Evolutionary conservation across 2,113 vertebrate genomes (phyloP).

Genomic region (Kryptolebias marmoratus): DNA sequence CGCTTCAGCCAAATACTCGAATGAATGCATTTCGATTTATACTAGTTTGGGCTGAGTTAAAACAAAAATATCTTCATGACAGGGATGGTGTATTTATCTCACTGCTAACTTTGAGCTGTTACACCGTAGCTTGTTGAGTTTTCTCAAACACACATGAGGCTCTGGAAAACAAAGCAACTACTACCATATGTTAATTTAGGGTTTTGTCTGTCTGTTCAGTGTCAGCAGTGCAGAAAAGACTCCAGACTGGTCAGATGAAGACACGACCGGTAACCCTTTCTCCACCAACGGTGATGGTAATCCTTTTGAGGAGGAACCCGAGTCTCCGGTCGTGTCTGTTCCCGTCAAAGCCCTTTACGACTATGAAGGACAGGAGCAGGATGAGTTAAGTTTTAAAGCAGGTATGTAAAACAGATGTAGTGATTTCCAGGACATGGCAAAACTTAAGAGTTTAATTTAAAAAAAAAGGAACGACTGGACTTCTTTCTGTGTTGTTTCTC

Average conservation of each 20-base stretch:
- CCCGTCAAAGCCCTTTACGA: slow-evolving; percentile 93
- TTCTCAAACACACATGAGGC: slow-evolving; percentile 2
- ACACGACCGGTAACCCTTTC: slow-evolving; percentile 89
- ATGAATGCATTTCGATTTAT: slow-evolving; percentile 24
- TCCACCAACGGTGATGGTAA: slow-evolving; percentile 90
- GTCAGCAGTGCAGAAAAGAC: slow-evolving; percentile 89
- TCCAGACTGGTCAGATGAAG: slow-evolving; percentile 93
- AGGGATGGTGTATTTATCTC: slow-evolving; percentile 10
- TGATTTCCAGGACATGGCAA: no score
- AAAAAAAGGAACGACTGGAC: no score
- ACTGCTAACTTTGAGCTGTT: slow-evolving; percentile 19
- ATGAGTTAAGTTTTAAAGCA: slow-evolving; percentile 96
- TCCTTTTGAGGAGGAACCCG: slow-evolving; percentile 91
- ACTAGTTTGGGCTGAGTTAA: slow-evolving; percentile 6
- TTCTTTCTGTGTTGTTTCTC: no score
- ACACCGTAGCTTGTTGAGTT: slow-evolving; percentile 33
- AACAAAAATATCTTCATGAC: slow-evolving; percentile 12
- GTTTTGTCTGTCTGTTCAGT: slow-evolving; percentile 58
- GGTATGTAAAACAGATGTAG: slow-evolving; percentile 73
- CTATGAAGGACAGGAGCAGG: slow-evolving; percentile 96
- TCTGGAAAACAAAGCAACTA: background rate
- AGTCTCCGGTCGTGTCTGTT: slow-evolving; percentile 80
- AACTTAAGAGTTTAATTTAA: no score
- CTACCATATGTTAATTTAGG: slow-evolving; percentile 1
- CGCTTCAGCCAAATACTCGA: slow-evolving; percentile 18